A percentile compares a stretch with the other conserved stretches of the same genome.
Evolutionary conservation across 2,113 vertebrate species (phyloP).

Genomic region (Sinocyclocheilus anshuiensis): DNA sequence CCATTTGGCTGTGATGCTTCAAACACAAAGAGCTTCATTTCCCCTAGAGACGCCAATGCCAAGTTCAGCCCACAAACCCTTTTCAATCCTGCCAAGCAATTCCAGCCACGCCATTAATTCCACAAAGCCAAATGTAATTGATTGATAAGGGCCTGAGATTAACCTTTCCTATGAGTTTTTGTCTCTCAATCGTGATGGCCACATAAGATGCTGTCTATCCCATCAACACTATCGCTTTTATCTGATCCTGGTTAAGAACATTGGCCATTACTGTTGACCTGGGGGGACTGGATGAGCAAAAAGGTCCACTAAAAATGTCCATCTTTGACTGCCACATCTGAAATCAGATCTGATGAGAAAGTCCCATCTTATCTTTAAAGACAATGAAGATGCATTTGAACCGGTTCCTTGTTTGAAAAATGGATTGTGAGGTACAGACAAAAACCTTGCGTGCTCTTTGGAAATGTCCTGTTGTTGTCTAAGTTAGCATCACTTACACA

Average conservation of each 20-base stretch:
- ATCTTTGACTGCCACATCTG: constrained; percentile 57
- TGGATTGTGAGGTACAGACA: constrained; percentile 43
- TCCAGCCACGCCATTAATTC: constrained; percentile 59
- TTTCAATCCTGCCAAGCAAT: constrained; percentile 54
- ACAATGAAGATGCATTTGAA: constrained; percentile 55
- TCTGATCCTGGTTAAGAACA: constrained; percentile 68
- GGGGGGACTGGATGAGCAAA: constrained; percentile 69
- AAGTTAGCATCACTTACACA: constrained; percentile 51
- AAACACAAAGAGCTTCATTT: constrained; percentile 52
- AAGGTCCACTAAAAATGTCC: constrained; percentile 58
- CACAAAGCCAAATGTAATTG: constrained; percentile 64
- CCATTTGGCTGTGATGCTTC: constrained; percentile 52
- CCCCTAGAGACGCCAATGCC: constrained; percentile 56
- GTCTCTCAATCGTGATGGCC: constrained; percentile 62
- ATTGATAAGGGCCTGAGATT: constrained; percentile 60
- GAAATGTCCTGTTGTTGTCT: constrained; percentile 45
- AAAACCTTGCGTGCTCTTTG: constrained; percentile 55
- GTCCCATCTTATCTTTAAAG: constrained; percentile 58
- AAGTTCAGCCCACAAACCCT: constrained; percentile 58
- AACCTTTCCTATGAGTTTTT: constrained; percentile 52
- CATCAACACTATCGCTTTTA: constrained; percentile 61
- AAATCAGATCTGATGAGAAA: constrained; percentile 52
- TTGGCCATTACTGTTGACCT: constrained; percentile 67
- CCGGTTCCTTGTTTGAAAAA: constrained; percentile 43
- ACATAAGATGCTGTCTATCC: constrained; percentile 67